Evolutionary conservation across 2,888 invertebrate species (phyloP).

Genomic region (Papilio elwesi): DNA sequence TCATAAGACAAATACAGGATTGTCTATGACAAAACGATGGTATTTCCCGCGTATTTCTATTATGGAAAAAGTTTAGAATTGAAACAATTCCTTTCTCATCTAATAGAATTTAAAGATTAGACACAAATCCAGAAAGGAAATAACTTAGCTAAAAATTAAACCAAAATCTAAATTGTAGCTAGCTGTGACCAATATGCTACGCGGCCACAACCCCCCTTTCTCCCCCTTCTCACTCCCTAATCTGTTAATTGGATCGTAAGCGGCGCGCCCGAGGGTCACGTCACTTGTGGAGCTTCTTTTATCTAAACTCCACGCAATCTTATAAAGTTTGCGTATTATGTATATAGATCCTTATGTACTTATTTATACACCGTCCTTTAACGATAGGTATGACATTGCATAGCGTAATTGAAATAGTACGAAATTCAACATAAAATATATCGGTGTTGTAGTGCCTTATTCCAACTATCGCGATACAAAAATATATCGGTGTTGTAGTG

Average conservation of each 20-base stretch:
- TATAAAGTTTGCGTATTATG: background rate
- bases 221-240: background rate
- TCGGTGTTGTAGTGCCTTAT: too few relatives aligned
- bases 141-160: background rate
- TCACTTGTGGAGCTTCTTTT: constrained; percentile 27
- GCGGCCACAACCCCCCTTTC: background rate
- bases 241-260: constrained; percentile 18
- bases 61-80: background rate
- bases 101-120: background rate
- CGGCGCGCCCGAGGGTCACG: constrained; percentile 2
- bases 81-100: background rate
- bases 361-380: background rate
- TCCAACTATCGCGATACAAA: too few relatives aligned
- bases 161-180: background rate
- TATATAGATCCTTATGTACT: background rate
- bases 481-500: too few relatives aligned
- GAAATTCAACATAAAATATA: too few relatives aligned
- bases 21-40: background rate
- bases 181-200: background rate
- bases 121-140: background rate
- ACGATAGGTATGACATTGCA: background rate
- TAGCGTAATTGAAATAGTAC: background rate
- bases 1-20: background rate
- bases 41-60: background rate
- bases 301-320: constrained; percentile 11